Percentiles rank a stretch among this genome's conserved stretches.
These are phyloP conservation scores for Rhizomys pruinosus DNA, from an alignment of 2,113 vertebrate species.

Conservation along the genomic window DNA sequence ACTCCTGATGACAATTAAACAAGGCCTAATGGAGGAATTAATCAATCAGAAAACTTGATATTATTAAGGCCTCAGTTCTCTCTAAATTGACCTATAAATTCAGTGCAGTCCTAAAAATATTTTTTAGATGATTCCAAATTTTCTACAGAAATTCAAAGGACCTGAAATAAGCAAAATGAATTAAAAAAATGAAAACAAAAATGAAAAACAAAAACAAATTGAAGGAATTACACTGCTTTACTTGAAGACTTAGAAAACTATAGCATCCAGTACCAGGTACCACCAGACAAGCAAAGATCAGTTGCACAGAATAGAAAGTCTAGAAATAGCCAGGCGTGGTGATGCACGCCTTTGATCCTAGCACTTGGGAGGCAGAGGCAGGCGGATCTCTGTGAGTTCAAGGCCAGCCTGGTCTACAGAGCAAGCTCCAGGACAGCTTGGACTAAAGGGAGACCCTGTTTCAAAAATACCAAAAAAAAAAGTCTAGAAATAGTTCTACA, in stretches of 20 bases:
- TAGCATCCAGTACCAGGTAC: neutral
- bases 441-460: too few relatives aligned
- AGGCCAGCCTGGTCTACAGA: too few relatives aligned
- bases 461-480: too few relatives aligned
- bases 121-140: neutral
- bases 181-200: neutral
- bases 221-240: neutral
- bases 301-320: too few relatives aligned
- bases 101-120: neutral
- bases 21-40: too few relatives aligned
- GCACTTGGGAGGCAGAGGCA: too few relatives aligned
- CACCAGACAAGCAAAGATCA: neutral
- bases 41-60: neutral
- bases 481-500: neutral
- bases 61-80: neutral
- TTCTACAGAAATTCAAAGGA: neutral
- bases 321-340: neutral
- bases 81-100: neutral
- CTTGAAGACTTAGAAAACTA: neutral
- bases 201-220: neutral
- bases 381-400: too few relatives aligned
- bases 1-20: too few relatives aligned
- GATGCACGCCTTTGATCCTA: too few relatives aligned
- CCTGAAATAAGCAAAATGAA: neutral
- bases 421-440: too few relatives aligned